Conservation (phyloP, 2,113 vertebrate genomes). For the Strix aluco region DNA sequence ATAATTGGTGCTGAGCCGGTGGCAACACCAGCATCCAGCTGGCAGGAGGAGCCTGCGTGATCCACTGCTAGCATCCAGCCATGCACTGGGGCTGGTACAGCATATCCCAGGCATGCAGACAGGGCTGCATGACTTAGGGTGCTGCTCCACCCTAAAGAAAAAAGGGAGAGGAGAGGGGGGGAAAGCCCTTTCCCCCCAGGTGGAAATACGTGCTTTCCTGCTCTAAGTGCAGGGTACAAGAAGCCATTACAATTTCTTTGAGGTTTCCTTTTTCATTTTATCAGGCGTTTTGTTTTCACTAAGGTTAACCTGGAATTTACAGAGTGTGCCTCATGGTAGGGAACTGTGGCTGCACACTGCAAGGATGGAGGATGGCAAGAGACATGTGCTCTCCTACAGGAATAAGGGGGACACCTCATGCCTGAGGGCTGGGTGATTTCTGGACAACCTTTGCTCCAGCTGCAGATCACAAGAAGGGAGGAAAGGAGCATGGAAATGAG, state of each 20-base stretch:
- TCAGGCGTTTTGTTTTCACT: not conserved
- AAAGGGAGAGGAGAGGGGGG: not conserved
- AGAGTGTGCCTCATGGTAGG: rapidly evolving
- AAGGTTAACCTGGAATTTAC: rapidly evolving
- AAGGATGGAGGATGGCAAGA: not conserved
- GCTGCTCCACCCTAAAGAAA: not conserved
- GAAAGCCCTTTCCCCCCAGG: rapidly evolving
- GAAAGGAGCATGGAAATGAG: not conserved
- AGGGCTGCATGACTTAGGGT: not conserved
- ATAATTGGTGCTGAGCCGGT: constrained; percentile 61
- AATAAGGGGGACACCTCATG: not conserved
- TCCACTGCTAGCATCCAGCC: not conserved
- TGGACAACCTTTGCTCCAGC: not conserved
- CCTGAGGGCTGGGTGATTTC: not conserved
- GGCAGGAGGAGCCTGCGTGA: not conserved
- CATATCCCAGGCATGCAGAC: not conserved
- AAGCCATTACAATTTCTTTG: not conserved
- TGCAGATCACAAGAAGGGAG: not conserved
- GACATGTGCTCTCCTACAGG: not conserved
- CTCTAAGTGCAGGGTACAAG: not conserved
- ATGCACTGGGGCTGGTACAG: not conserved
- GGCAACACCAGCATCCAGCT: constrained; percentile 45
- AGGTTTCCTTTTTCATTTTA: not conserved
- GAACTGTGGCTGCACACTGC: not conserved
- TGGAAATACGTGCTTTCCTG: not conserved